Conservation (phyloP, 1,140 invertebrate genomes). For the Zaprionus africanus region DNA sequence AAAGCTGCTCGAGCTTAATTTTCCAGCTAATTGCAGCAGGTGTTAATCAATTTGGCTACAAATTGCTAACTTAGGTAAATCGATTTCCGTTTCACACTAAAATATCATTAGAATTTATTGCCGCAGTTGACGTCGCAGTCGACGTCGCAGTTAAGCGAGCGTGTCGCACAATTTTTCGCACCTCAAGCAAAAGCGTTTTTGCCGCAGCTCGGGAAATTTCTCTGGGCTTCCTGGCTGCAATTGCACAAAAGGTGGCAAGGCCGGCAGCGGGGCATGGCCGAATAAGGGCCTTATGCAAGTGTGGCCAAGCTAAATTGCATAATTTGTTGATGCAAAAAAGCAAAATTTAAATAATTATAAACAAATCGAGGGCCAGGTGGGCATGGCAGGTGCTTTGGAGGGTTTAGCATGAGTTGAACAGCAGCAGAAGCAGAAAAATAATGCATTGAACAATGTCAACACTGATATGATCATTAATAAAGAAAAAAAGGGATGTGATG, state of each 20-base stretch:
- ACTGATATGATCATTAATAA: too few species aligned
- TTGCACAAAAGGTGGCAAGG: not conserved
- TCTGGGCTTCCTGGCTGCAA: slow-evolving; percentile 54
- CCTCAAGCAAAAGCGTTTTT: slow-evolving; percentile 15
- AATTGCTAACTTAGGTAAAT: slow-evolving; percentile 60
- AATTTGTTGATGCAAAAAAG: slow-evolving; percentile 37
- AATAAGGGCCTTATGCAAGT: slow-evolving; percentile 54
- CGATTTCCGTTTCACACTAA: slow-evolving; percentile 65
- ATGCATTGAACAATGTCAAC: too few species aligned
- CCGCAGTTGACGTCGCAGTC: slow-evolving; percentile 4
- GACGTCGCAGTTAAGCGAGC: slow-evolving; percentile 59
- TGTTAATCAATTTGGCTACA: slow-evolving; percentile 55
- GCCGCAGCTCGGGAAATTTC: slow-evolving; percentile 45
- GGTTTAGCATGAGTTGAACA: too few species aligned
- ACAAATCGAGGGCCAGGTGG: not conserved
- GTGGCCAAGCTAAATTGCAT: slow-evolving; percentile 44
- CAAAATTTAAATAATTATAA: slow-evolving; percentile 32
- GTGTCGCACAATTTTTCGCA: slow-evolving; percentile 21
- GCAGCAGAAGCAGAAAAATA: too few species aligned
- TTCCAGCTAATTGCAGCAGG: slow-evolving; percentile 55
- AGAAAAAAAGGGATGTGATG: too few species aligned
- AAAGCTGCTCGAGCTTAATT: slow-evolving; percentile 11
- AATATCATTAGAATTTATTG: slow-evolving; percentile 55
- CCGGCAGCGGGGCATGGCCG: not conserved
- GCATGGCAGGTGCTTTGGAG: not conserved